These are phyloP conservation scores for Leucophora obtusa DNA, from an alignment of 2,888 invertebrate genomes.

Conservation along the genomic window DNA sequence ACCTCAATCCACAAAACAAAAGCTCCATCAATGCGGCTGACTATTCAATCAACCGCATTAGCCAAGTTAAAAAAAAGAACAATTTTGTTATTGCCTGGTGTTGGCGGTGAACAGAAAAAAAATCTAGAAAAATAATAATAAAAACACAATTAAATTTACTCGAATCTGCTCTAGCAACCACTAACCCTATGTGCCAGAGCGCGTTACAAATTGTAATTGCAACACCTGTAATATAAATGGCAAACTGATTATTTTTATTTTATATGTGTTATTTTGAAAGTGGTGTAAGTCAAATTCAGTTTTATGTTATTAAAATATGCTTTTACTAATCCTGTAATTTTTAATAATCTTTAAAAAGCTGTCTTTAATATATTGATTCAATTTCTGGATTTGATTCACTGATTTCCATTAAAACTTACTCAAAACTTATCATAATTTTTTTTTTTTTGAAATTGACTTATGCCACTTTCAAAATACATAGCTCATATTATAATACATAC, in stretches of 20 bases:
- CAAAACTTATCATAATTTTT: too few relatives aligned
- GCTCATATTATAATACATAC: too few relatives aligned
- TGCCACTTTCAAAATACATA: too few relatives aligned
- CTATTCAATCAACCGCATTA: constrained; percentile 58
- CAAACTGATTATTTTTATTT: constrained; percentile 12
- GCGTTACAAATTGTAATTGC: constrained; percentile 60
- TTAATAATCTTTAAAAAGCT: background rate
- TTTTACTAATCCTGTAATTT: too few relatives aligned
- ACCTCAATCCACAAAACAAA: constrained; percentile 8
- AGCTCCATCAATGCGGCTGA: constrained; percentile 37
- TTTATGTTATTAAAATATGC: too few relatives aligned
- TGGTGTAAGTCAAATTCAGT: too few relatives aligned
- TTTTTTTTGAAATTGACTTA: too few relatives aligned
- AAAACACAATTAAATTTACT: constrained; percentile 44
- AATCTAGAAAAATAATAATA: constrained; percentile 30
- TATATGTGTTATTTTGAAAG: background rate
- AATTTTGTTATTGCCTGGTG: constrained; percentile 28
- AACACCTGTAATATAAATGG: constrained; percentile 54
- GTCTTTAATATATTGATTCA: too few relatives aligned
- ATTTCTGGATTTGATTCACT: too few relatives aligned
- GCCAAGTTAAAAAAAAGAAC: constrained; percentile 32
- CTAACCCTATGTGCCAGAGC: constrained; percentile 25
- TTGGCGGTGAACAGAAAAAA: constrained; percentile 39
- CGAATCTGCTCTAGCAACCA: background rate
- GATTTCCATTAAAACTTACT: too few relatives aligned